Evolutionary conservation across 2,113 vertebrate species (phyloP).

Genomic region (Urocolius indicus): DNA sequence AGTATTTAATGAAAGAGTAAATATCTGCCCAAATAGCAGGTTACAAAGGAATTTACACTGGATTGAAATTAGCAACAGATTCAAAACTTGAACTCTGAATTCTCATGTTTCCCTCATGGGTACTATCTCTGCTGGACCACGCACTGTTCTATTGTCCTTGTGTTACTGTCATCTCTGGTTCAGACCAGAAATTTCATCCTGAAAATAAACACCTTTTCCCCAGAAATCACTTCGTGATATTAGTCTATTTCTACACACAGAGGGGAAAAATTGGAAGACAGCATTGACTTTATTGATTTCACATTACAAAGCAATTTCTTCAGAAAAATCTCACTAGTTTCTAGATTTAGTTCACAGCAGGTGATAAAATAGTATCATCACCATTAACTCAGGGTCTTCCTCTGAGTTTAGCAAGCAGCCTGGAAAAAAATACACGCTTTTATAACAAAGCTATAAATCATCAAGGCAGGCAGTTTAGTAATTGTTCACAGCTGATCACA

Average conservation of each 20-base stretch:
- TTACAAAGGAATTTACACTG: not conserved
- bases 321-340: slow-evolving; percentile 46
- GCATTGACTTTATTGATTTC: slow-evolving; percentile 28
- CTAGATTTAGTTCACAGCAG: slow-evolving; percentile 60
- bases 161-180: not conserved
- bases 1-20: not conserved
- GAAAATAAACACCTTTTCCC: not conserved
- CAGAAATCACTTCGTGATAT: not conserved
- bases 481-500: slow-evolving; percentile 58
- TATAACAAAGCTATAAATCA: slow-evolving; percentile 53
- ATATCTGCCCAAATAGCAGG: not conserved
- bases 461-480: slow-evolving; percentile 17
- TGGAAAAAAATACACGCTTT: slow-evolving; percentile 26
- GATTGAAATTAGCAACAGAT: slow-evolving; percentile 9
- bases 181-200: slow-evolving; percentile 3
- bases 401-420: slow-evolving; percentile 47
- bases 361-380: slow-evolving; percentile 52
- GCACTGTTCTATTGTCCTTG: not conserved
- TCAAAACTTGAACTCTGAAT: not conserved
- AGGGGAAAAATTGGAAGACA: not conserved
- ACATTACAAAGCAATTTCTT: slow-evolving; percentile 24
- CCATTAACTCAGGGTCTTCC: slow-evolving; percentile 36
- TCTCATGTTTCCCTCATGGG: not conserved
- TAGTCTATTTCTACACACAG: slow-evolving; percentile 15
- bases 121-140: not conserved